phyloP scores from a whole-genome alignment of 1,140 invertebrate genomes.

The Archivesica marissinica region DNA sequence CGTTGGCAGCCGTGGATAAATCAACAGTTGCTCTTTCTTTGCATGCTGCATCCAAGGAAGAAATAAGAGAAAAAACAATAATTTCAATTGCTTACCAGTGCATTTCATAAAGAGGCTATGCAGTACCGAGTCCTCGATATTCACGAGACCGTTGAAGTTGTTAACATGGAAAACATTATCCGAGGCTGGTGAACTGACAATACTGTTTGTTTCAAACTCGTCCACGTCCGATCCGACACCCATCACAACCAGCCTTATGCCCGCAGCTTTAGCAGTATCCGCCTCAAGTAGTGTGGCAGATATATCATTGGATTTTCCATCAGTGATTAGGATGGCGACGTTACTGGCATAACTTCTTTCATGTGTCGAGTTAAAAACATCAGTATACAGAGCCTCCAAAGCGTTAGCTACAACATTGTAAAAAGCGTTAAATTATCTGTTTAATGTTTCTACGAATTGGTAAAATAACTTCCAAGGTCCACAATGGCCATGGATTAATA shows the following conservation, averaged over 20 bases:
- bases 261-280: slow-evolving; percentile 14
- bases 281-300: background rate
- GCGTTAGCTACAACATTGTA: background rate
- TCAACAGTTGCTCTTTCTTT: too few relatives aligned
- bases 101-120: background rate
- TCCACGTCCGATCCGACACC: slow-evolving; percentile 26
- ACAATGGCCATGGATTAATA: background rate
- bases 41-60: background rate
- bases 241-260: slow-evolving; percentile 30
- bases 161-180: slow-evolving; percentile 3
- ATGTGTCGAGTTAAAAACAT: background rate
- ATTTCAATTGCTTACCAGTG: background rate
- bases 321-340: slow-evolving; percentile 48
- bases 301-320: slow-evolving; percentile 33
- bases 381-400: background rate
- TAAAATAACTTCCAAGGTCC: background rate
- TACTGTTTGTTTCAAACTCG: slow-evolving; percentile 29
- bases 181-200: slow-evolving; percentile 26
- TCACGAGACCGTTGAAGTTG: background rate
- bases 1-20: too few relatives aligned
- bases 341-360: slow-evolving; percentile 32
- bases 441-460: background rate
- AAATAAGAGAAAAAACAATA: background rate
- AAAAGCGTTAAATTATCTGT: background rate
- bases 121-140: background rate